These are phyloP conservation scores for Leucoraja ocellata DNA, from an alignment of 2,797 vertebrate genomes.

Conservation along the genomic window DNA sequence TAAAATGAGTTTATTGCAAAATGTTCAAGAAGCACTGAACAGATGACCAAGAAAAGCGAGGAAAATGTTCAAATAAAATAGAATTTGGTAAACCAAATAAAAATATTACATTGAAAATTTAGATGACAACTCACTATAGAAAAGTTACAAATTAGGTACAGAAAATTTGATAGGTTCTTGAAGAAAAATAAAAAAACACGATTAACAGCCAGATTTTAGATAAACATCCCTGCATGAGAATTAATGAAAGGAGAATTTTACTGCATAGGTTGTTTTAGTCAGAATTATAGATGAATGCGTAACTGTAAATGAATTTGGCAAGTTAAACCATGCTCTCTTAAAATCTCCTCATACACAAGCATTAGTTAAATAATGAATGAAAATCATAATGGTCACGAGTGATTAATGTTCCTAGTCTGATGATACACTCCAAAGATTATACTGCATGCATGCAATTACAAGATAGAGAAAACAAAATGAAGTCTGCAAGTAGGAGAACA, in stretches of 20 bases:
- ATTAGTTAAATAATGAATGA: slow-evolving; percentile 12
- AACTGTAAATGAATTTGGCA: neutral
- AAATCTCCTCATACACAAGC: neutral
- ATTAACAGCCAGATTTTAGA: neutral
- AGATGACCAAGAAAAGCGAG: neutral
- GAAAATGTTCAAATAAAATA: neutral
- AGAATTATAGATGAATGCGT: neutral
- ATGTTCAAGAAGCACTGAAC: neutral
- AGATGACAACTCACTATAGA: neutral
- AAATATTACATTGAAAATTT: neutral
- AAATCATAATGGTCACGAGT: neutral
- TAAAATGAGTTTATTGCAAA: slow-evolving; percentile 3
- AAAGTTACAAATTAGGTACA: neutral
- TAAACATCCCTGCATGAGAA: neutral
- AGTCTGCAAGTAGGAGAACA: slow-evolving; percentile 68
- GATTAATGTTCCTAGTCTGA: slow-evolving; percentile 7
- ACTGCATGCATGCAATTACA: slow-evolving; percentile 48
- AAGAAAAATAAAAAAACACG: neutral
- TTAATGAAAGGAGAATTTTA: neutral
- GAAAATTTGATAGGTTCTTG: neutral
- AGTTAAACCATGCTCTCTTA: neutral
- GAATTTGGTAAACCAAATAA: neutral
- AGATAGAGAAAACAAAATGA: slow-evolving; percentile 78
- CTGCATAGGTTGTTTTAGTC: neutral
- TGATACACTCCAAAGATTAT: neutral